phyloP scores from a whole-genome alignment of 2,888 invertebrate genomes.

The Ophioninae sp. region DNA sequence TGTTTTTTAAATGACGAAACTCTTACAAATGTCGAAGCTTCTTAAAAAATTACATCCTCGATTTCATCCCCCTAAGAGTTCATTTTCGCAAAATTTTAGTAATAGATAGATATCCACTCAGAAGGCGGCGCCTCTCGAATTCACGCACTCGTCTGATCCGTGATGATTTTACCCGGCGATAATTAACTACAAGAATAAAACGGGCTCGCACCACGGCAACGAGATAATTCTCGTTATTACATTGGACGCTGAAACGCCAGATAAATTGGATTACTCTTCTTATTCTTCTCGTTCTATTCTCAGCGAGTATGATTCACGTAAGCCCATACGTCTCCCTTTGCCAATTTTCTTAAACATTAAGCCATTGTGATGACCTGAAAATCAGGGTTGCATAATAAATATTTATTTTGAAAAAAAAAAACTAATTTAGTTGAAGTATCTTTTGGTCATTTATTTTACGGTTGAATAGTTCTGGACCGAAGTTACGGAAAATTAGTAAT shows the following conservation, averaged over 20 bases:
- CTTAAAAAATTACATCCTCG: no score
- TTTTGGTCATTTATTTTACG: no score
- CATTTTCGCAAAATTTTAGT: no score
- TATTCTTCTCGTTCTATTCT: constrained; percentile 3
- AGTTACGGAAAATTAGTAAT: no score
- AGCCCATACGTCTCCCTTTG: constrained; percentile 8
- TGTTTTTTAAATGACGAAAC: no score
- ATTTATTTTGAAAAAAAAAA: no score
- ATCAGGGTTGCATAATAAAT: no score
- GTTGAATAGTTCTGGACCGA: no score
- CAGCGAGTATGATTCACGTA: background rate
- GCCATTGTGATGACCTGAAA: no score
- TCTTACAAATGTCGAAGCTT: no score
- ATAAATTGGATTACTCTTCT: constrained; percentile 8
- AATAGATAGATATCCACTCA: constrained; percentile 5
- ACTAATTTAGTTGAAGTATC: no score
- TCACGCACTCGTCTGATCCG: constrained; percentile 30
- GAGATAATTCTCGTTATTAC: constrained; percentile 20
- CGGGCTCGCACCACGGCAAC: background rate
- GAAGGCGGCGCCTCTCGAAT: constrained; percentile 42
- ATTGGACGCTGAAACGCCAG: constrained; percentile 13
- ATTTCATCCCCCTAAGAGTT: no score
- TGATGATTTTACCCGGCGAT: constrained; percentile 38
- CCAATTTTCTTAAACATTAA: constrained; percentile 2
- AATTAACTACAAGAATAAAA: constrained; percentile 50